Percentiles rank a stretch among this genome's conserved stretches.
Conservation (phyloP, 2,888 invertebrate species). For the Argyresthia goedartella region DNA sequence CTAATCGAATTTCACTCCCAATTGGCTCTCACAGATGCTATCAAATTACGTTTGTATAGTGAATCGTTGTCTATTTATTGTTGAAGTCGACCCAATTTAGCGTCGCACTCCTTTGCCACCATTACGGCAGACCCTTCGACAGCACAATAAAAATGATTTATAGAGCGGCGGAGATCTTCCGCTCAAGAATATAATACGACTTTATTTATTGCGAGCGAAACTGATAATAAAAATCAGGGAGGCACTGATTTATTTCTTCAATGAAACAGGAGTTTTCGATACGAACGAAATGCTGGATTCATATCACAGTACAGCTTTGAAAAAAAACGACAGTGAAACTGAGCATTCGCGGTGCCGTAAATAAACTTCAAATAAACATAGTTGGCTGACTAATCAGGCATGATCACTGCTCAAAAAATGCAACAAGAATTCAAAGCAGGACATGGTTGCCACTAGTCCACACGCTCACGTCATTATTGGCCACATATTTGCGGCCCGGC, state of each 20-base stretch:
- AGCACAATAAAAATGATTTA: slow-evolving; percentile 66
- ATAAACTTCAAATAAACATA: not conserved
- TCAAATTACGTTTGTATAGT: not conserved
- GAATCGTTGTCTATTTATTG: slow-evolving; percentile 22
- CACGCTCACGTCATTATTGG: slow-evolving; percentile 34
- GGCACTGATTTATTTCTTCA: slow-evolving; percentile 27
- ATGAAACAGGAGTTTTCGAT: not conserved
- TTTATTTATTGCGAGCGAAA: slow-evolving; percentile 53
- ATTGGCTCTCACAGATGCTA: not conserved
- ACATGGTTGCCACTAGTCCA: too few relatives aligned
- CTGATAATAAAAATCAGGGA: slow-evolving; percentile 52
- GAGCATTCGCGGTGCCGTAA: not conserved
- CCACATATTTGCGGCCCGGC: slow-evolving; percentile 49
- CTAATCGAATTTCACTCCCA: too few relatives aligned
- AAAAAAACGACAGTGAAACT: too few relatives aligned
- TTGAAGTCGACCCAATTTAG: slow-evolving; percentile 51
- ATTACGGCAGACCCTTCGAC: slow-evolving; percentile 49
- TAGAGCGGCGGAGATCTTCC: slow-evolving; percentile 46
- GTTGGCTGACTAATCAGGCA: too few relatives aligned
- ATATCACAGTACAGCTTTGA: too few relatives aligned
- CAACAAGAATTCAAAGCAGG: too few relatives aligned
- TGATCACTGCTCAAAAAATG: too few relatives aligned
- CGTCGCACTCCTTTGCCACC: slow-evolving; percentile 29
- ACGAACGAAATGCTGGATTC: too few relatives aligned
- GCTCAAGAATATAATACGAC: slow-evolving; percentile 58